Evolutionary conservation across 2,797 vertebrate species (phyloP).

Genomic region (Pantherophis vulpinus): DNA sequence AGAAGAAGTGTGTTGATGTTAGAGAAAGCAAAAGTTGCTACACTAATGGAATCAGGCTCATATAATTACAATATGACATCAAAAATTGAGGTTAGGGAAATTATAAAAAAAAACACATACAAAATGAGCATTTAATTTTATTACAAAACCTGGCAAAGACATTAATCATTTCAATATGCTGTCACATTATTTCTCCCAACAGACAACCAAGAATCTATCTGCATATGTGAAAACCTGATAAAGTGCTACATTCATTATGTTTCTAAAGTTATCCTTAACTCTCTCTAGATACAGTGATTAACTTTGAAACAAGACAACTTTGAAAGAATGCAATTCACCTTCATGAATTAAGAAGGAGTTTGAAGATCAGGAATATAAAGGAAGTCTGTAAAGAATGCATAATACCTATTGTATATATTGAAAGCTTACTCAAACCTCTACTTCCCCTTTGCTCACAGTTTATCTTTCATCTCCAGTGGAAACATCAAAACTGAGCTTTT

Average conservation of each 20-base stretch:
- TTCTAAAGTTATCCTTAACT: constrained; percentile 23
- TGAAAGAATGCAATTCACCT: constrained; percentile 47
- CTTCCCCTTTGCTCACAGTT: constrained; percentile 56
- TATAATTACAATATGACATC: constrained; percentile 23
- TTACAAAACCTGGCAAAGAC: constrained; percentile 15
- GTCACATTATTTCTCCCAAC: constrained; percentile 22
- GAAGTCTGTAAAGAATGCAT: constrained; percentile 63
- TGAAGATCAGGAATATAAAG: constrained; percentile 66
- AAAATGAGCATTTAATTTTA: background rate
- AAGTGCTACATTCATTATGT: background rate
- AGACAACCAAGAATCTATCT: constrained; percentile 21
- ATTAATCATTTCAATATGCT: constrained; percentile 44
- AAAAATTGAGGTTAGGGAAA: constrained; percentile 34
- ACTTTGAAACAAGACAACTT: constrained; percentile 49
- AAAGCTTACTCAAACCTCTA: constrained; percentile 40
- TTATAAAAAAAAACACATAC: background rate
- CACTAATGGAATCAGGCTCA: background rate
- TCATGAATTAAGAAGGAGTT: constrained; percentile 60
- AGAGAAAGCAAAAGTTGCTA: constrained; percentile 29
- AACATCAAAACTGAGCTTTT: constrained; percentile 72
- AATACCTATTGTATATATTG: constrained; percentile 28
- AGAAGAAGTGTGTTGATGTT: constrained; percentile 37
- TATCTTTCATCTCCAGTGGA: constrained; percentile 74
- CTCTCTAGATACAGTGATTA: constrained; percentile 52
- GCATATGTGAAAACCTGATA: constrained; percentile 27